Percentiles rank a stretch among this genome's conserved stretches.
Conservation (phyloP, 2,113 vertebrate species). For the Pachycephala philippinensis region DNA sequence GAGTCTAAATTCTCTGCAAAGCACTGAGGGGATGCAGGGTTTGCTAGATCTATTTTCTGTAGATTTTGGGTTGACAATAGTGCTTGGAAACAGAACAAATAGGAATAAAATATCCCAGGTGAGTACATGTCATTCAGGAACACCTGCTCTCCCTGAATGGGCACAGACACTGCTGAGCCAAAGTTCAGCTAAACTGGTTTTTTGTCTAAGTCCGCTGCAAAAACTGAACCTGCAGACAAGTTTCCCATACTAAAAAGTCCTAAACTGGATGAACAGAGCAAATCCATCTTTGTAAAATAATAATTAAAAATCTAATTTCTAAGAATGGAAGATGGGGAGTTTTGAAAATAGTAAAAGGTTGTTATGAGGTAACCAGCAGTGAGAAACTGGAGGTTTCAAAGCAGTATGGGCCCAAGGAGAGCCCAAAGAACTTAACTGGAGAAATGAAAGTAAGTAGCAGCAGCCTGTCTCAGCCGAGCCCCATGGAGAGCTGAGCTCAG, state of each 20-base stretch:
- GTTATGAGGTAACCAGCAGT: neutral
- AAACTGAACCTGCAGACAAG: constrained; percentile 12
- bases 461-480: neutral
- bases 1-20: neutral
- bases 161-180: neutral
- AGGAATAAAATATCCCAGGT: neutral
- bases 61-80: neutral
- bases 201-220: neutral
- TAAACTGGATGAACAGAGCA: neutral
- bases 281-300: neutral
- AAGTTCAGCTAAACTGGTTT: neutral
- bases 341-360: neutral
- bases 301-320: neutral
- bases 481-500: fast-evolving
- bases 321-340: neutral
- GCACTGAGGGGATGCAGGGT: neutral
- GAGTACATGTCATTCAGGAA: neutral
- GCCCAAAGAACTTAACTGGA: neutral
- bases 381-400: neutral
- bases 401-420: neutral
- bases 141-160: neutral
- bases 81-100: neutral
- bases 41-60: neutral
- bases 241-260: neutral
- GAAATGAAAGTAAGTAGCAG: neutral